phyloP scores from a whole-genome alignment of 2,888 invertebrate genomes.

The Torymus tubicola region DNA sequence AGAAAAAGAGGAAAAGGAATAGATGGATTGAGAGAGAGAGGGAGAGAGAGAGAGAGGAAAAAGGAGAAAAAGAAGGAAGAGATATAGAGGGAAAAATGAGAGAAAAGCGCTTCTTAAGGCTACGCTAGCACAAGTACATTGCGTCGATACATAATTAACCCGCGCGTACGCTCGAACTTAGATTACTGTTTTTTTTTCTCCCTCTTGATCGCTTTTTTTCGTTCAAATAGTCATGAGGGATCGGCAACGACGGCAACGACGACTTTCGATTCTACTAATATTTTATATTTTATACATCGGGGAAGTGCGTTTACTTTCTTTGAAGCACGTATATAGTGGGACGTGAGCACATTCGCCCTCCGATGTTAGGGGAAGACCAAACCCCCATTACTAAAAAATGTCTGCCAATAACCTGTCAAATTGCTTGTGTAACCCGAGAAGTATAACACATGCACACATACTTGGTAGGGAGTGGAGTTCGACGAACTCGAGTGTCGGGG shows the following conservation, averaged over 20 bases:
- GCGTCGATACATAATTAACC: constrained; percentile 29
- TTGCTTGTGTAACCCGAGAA: background rate
- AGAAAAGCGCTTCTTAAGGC: constrained; percentile 18
- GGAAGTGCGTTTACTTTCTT: background rate
- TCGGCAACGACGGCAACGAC: no score
- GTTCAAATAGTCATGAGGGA: no score
- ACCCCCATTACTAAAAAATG: constrained; percentile 8
- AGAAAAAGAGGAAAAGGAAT: no score
- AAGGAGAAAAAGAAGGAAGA: no score
- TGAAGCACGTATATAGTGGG: background rate
- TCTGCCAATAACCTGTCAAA: constrained; percentile 30
- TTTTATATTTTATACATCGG: background rate
- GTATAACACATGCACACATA: no score
- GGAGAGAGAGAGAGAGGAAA: no score
- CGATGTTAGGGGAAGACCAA: background rate
- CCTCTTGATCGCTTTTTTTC: background rate
- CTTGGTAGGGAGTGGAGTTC: no score
- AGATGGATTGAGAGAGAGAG: no score
- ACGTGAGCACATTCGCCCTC: background rate
- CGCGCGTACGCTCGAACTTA: constrained; percentile 26
- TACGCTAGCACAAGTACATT: background rate
- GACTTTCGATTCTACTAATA: background rate
- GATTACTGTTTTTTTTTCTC: background rate
- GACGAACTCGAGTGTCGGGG: no score
- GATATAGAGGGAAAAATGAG: background rate